These are phyloP conservation scores for Salpingus planirostris DNA, from an alignment of 2,888 invertebrate species.

Conservation along the genomic window DNA sequence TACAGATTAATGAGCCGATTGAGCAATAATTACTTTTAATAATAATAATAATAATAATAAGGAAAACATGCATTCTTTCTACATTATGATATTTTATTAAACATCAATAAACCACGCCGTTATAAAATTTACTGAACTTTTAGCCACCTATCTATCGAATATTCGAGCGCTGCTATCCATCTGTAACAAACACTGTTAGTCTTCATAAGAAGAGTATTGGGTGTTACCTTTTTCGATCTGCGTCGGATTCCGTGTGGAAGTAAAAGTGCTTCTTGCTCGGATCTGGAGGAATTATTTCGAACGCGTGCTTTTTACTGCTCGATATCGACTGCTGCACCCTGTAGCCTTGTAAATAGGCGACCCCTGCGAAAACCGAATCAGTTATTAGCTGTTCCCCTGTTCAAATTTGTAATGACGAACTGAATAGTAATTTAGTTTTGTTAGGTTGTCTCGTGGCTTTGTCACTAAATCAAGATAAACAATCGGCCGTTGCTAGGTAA, in stretches of 20 bases:
- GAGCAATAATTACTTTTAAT: too few relatives aligned
- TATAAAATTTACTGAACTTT: constrained; percentile 52
- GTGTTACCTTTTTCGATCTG: constrained; percentile 81
- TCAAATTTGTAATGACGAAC: too few relatives aligned
- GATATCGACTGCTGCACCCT: constrained; percentile 76
- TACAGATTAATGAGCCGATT: too few relatives aligned
- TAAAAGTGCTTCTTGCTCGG: constrained; percentile 80
- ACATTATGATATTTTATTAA: too few relatives aligned
- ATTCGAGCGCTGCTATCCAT: constrained; percentile 89
- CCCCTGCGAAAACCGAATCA: constrained; percentile 57
- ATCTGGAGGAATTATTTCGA: constrained; percentile 84
- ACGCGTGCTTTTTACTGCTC: constrained; percentile 84
- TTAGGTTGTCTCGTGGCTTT: too few relatives aligned
- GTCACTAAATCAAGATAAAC: too few relatives aligned
- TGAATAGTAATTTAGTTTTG: too few relatives aligned
- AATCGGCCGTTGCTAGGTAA: too few relatives aligned
- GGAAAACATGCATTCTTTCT: constrained; percentile 11
- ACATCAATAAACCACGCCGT: constrained; percentile 5
- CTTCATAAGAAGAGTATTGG: constrained; percentile 4
- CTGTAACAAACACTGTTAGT: constrained; percentile 46
- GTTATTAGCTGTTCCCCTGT: too few relatives aligned
- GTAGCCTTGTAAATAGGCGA: constrained; percentile 91
- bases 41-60: too few relatives aligned
- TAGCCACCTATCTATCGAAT: constrained; percentile 90
- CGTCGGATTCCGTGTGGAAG: constrained; percentile 89